Base-by-base conservation (phyloP, 2,113 vertebrate species). In the Poecilia latipinna region DNA sequence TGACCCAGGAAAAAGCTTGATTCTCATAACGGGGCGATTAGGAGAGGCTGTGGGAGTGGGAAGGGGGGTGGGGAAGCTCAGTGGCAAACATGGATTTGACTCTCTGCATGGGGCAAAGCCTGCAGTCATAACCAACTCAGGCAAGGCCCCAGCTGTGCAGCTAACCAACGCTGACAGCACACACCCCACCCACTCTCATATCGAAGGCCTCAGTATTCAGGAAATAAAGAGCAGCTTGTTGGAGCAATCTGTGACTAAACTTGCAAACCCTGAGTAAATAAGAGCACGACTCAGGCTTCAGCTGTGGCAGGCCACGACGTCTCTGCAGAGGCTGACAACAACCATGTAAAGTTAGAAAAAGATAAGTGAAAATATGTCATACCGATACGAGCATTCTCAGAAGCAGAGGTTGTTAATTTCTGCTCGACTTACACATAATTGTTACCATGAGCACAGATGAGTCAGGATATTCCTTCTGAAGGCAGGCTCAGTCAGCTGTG, bases 351-450 rank as follows among this genome's bases (percentile, higher is more conserved):
- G 78, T 60, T 67, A 54, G 78, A 51, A 65, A 80, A 86, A 85
- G 54, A 65, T 26, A 44, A 70, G 65, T 28, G 72, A 83, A 87
- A 85, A 79, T 82, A 88, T 88, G 82, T 89, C 63, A 74, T 84
- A 84, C 80, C 32, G 32, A 80, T 75, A 75, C 79, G 87, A 84
- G 77, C 69, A 73, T 82, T 88, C 79, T 83, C 0, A 0, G 83
- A 78, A 80, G 64, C 54, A 11, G 68, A 51, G 67, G 61, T 86
- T 74, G 77, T 79, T 88, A 37, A 86, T 79, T 85, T 89, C 77
- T 78, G 66, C 64, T 75, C 0, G 4, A 74, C 74, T 90, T 86
- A 73, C 86, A 88, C 85, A 83, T 86, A 86, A 83, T 85, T 86
- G 89, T 81, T 85, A 88, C 68, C 72, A 79, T 70, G 72, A 82